Conservation (phyloP, 2,888 invertebrate genomes). For the Caenorhabditis imperialis region DNA sequence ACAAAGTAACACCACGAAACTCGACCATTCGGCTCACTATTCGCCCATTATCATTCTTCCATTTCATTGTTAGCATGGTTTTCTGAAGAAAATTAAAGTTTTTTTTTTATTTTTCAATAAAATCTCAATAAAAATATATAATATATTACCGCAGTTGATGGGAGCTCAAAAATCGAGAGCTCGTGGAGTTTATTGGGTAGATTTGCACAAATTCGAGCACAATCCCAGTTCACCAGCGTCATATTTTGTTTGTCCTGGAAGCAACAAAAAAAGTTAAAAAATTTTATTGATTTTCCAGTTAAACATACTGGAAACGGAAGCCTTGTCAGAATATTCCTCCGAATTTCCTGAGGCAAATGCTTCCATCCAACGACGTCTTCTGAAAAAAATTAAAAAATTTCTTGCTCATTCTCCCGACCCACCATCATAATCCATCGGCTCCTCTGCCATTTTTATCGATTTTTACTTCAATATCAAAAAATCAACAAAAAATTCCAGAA, state of each 20-base stretch:
- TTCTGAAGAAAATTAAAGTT: conserved; percentile 27
- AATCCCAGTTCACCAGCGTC: conserved; percentile 53
- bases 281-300: conserved; percentile 8
- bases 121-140: neutral
- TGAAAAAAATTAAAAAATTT: conserved; percentile 7
- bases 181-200: conserved; percentile 48
- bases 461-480: neutral
- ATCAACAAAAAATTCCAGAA: neutral
- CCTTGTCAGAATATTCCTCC: conserved; percentile 19
- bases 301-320: conserved; percentile 29
- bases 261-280: neutral
- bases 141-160: conserved; percentile 36
- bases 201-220: conserved; percentile 16
- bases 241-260: conserved; percentile 54
- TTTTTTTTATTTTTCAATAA: no score
- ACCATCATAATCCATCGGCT: conserved; percentile 26
- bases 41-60: conserved; percentile 39
- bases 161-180: conserved; percentile 32
- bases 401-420: neutral
- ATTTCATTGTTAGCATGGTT: conserved; percentile 44
- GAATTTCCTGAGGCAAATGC: conserved; percentile 41
- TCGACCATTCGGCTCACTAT: conserved; percentile 43
- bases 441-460: conserved; percentile 14
- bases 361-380: conserved; percentile 34
- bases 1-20: conserved; percentile 36